These are phyloP conservation scores for Eidolon helvum DNA, from an alignment of 2,113 vertebrate species.

Conservation along the genomic window DNA sequence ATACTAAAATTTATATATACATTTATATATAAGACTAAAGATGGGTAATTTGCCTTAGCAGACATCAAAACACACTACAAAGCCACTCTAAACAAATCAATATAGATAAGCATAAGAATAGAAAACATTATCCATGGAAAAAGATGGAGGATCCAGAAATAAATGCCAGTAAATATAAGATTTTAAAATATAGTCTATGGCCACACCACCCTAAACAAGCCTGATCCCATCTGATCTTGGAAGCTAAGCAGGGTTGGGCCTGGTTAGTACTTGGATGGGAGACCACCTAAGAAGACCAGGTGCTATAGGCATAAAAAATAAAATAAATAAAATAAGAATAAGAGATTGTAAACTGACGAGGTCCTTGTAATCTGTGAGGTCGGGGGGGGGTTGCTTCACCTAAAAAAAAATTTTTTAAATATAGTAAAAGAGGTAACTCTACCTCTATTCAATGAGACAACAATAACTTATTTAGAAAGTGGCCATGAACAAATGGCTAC, in stretches of 20 bases:
- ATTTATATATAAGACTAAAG: neutral
- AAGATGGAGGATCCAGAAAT: neutral
- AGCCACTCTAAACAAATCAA: neutral
- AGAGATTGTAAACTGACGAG: too few relatives aligned
- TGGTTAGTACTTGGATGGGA: too few relatives aligned
- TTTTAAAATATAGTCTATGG: neutral
- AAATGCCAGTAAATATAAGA: neutral
- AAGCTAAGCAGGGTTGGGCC: too few relatives aligned
- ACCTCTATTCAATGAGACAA: neutral
- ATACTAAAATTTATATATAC: neutral
- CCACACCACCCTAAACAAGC: too few relatives aligned
- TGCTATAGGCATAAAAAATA: too few relatives aligned
- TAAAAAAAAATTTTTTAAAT: too few relatives aligned
- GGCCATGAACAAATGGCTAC: neutral
- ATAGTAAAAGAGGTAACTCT: neutral
- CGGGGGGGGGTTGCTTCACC: too few relatives aligned
- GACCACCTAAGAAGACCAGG: too few relatives aligned
- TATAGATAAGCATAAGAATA: neutral
- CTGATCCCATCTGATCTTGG: too few relatives aligned
- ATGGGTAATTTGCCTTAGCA: neutral
- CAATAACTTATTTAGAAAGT: neutral
- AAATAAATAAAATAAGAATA: too few relatives aligned
- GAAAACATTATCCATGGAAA: neutral
- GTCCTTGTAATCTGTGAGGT: too few relatives aligned
- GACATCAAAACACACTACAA: conserved; percentile 24